These are phyloP conservation scores for Halcyon malimbica DNA, from an alignment of 2,113 vertebrate species.

Conservation along the genomic window DNA sequence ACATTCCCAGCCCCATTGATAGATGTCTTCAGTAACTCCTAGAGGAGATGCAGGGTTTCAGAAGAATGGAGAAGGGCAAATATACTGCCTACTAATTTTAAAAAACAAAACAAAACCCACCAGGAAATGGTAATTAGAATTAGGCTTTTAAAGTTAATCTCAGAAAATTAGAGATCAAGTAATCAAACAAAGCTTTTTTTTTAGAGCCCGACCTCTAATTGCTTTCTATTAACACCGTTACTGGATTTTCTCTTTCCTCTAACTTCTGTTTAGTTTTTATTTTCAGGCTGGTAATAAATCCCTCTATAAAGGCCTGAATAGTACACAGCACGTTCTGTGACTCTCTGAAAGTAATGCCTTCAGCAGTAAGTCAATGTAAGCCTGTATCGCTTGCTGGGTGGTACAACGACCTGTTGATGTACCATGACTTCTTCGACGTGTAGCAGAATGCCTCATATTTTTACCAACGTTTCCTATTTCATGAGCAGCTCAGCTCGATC, in stretches of 20 bases:
- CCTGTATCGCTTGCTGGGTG: fast-evolving
- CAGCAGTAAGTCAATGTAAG: fast-evolving
- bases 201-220: not conserved
- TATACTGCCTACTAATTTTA: not conserved
- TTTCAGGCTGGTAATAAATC: not conserved
- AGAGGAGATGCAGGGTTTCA: not conserved
- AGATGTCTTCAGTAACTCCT: not conserved
- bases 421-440: fast-evolving
- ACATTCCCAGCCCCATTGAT: not conserved
- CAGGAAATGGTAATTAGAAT: not conserved
- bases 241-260: not conserved
- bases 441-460: fast-evolving
- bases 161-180: not conserved
- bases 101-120: not conserved
- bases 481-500: not conserved
- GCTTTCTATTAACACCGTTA: not conserved
- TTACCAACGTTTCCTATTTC: fast-evolving
- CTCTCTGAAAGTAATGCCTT: not conserved
- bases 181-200: not conserved
- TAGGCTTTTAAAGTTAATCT: not conserved
- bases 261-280: not conserved
- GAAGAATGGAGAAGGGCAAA: not conserved
- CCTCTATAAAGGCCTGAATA: not conserved
- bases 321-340: fast-evolving
- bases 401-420: fast-evolving